A percentile compares a stretch with the other conserved stretches of the same genome.
Conservation (phyloP, 2,113 vertebrate genomes). For the Apeltes quadracus region DNA sequence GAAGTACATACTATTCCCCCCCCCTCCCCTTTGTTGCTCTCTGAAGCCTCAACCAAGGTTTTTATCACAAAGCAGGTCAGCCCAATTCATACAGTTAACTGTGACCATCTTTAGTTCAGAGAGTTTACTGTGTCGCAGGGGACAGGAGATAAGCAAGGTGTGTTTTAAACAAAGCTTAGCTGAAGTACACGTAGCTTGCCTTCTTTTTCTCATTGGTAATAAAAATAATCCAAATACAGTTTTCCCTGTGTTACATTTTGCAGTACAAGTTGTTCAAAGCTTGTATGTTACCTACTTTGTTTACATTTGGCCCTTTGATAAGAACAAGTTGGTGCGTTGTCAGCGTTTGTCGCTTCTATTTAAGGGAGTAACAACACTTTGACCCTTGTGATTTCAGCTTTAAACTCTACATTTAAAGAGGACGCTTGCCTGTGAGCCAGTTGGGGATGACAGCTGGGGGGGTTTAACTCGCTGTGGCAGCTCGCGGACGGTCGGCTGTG, state of each 20-base stretch:
- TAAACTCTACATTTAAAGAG: conserved; percentile 33
- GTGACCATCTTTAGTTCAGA: background rate
- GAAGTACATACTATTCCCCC: conserved; percentile 31
- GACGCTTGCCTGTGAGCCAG: conserved; percentile 16
- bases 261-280: conserved; percentile 31
- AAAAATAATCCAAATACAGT: conserved; percentile 29
- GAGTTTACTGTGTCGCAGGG: background rate
- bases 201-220: conserved; percentile 8
- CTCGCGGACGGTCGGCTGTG: conserved; percentile 17
- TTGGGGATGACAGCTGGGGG: conserved; percentile 29
- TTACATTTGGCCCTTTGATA: conserved; percentile 42
- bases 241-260: conserved; percentile 15
- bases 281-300: conserved; percentile 37
- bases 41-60: conserved; percentile 46
- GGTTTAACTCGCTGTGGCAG: conserved; percentile 29
- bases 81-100: conserved; percentile 15
- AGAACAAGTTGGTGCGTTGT: conserved; percentile 12
- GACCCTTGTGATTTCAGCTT: conserved; percentile 47
- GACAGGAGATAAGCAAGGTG: background rate
- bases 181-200: background rate
- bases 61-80: conserved; percentile 64
- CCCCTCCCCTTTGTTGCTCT: conserved; percentile 42
- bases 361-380: background rate
- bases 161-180: conserved; percentile 1
- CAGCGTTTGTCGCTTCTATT: conserved; percentile 12